Evolutionary conservation across 2,888 invertebrate genomes (phyloP).

Genomic region (Sepioteuthis lessoniana): DNA sequence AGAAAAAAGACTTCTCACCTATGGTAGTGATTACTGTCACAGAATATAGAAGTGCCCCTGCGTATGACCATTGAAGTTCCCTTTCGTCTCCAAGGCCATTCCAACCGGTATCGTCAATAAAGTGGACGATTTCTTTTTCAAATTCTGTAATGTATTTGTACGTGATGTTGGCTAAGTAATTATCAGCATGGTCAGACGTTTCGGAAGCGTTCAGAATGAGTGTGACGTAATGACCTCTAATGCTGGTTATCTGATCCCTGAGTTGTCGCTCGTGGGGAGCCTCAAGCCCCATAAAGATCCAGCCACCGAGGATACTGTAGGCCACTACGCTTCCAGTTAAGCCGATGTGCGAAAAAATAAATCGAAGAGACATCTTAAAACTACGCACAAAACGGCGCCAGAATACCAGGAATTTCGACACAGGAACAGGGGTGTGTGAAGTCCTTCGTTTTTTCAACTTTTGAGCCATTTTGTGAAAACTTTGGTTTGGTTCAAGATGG

Average conservation of each 20-base stretch:
- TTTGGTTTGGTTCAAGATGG: neutral
- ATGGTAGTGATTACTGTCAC: conserved; percentile 91
- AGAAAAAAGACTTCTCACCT: conserved; percentile 78
- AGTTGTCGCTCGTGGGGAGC: conserved; percentile 53
- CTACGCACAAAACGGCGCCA: neutral
- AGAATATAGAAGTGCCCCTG: conserved; percentile 88
- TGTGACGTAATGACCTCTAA: conserved; percentile 46
- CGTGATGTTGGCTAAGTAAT: conserved; percentile 79
- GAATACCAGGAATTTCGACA: neutral
- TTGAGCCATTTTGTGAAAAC: neutral
- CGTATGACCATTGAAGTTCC: conserved; percentile 84
- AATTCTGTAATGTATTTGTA: conserved; percentile 85
- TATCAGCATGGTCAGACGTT: conserved; percentile 48
- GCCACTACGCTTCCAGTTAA: conserved; percentile 56
- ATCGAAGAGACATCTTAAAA: conserved; percentile 51
- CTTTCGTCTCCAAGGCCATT: conserved; percentile 78
- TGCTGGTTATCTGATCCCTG: conserved; percentile 49
- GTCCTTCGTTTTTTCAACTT: neutral
- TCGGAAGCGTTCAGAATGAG: conserved; percentile 89
- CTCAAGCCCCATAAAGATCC: conserved; percentile 56
- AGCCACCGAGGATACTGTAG: conserved; percentile 57
- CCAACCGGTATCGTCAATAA: conserved; percentile 86
- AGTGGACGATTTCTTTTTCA: conserved; percentile 85
- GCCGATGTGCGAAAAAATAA: conserved; percentile 57
- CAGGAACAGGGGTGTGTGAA: neutral